Base-by-base conservation (phyloP, 2,888 invertebrate species). In the Ferdinandea cuprea region DNA sequence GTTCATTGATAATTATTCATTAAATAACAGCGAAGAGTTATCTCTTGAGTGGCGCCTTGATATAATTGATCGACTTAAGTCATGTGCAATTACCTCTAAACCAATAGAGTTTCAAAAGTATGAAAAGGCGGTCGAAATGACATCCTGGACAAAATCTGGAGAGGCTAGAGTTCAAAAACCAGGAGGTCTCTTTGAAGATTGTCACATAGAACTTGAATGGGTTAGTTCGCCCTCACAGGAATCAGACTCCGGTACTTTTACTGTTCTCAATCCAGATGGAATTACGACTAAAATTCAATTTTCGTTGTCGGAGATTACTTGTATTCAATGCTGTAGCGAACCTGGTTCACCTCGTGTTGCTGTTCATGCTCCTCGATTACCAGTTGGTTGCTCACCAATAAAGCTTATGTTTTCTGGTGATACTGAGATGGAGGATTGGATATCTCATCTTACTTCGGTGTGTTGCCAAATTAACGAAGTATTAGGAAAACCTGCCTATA, bases 401-500 rank as follows among this genome's bases (percentile, higher is more conserved):
- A 94, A 94, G 89, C 91, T 97, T 74, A 95, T 96, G 88, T 97
- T 97, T 89, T 92, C 93, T 63, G 94, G 95, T 86, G 97, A 97
- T 91, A 94, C 95, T 83, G 96, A 96, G 90, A 93, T 96, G 91
- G 97, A 97, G 91, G 97, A 97, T 88, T 97, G 97, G 97, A 93
- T 97, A 71, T 94, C 94, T 78, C 94, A 96, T 88, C 92, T 97
- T 86, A 94, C 95, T 11, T 94, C 94, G 85, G 95, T 96, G 8
- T 94, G 95, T 88, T 94, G 95, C 86, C 94, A 95, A 90, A 93
- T 95, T 76, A 94, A 95, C 90, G 93, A 93, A 77, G 90, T 95
- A 9, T 93, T 93, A 89, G 95, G 94, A 3, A 93, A 93, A 87
- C 96, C 97, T 17, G 93, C 95, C 25, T 91, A 92, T 42, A 93